A percentile compares a stretch with the other conserved stretches of the same genome.
Evolutionary conservation across 2,888 invertebrate genomes (phyloP).

Genomic region (Rutpela maculata): DNA sequence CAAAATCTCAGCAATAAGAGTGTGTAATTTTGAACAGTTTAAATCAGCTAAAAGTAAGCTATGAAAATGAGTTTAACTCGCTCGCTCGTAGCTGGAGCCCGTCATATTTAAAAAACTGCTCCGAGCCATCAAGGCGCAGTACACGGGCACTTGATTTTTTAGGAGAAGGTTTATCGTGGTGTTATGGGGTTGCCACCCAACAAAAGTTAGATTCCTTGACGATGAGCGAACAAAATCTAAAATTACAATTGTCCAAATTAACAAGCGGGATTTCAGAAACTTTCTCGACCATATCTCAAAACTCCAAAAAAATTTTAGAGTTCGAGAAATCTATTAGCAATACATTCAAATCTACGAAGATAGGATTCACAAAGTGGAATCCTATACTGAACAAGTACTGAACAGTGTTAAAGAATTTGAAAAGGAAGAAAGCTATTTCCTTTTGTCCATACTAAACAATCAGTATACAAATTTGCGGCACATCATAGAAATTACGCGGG

Average conservation of each 20-base stretch:
- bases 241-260: neutral
- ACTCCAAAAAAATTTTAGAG: too few species aligned
- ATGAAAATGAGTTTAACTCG: constrained; percentile 3
- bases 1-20: neutral
- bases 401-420: neutral
- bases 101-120: constrained; percentile 15
- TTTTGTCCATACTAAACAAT: constrained; percentile 4
- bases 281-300: too few species aligned
- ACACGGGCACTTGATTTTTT: constrained; percentile 43
- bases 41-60: neutral
- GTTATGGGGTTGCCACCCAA: constrained; percentile 51
- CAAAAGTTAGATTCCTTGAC: constrained; percentile 44
- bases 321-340: neutral
- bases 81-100: constrained; percentile 16
- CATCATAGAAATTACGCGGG: neutral
- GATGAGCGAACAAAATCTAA: constrained; percentile 34
- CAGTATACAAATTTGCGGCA: constrained; percentile 12
- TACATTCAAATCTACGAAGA: neutral
- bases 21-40: constrained; percentile 10
- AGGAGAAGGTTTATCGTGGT: constrained; percentile 50
- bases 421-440: neutral
- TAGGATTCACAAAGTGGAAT: constrained; percentile 15
- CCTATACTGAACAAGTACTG: neutral
- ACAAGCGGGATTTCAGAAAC: too few species aligned
- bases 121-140: constrained; percentile 8